Percentiles rank a stretch among this genome's conserved stretches.
These are phyloP conservation scores for Trichechus manatus DNA, from an alignment of 2,113 vertebrate genomes.

Conservation along the genomic window DNA sequence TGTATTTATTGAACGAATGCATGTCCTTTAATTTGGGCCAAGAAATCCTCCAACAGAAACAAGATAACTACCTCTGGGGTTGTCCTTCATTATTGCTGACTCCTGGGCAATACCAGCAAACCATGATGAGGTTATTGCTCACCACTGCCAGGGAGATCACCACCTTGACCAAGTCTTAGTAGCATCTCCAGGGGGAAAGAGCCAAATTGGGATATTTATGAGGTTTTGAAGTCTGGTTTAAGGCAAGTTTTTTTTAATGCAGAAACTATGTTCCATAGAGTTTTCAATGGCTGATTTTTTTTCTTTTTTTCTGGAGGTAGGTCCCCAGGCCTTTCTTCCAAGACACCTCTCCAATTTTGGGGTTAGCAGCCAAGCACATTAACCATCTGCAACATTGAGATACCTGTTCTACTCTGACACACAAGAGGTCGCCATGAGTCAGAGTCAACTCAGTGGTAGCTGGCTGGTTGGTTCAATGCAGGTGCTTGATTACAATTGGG, in stretches of 20 bases:
- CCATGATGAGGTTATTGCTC: neutral
- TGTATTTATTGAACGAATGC: slow-evolving; percentile 16
- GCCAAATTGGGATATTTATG: neutral
- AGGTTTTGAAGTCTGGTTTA: neutral
- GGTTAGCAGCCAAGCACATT: neutral
- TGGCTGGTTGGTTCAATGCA: neutral
- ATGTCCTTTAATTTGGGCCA: neutral
- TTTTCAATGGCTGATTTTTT: neutral
- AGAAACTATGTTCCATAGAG: neutral
- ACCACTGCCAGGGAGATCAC: neutral
- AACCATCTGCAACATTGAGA: neutral
- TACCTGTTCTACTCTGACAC: neutral
- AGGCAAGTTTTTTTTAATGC: neutral
- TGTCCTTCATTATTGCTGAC: neutral
- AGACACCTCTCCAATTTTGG: neutral
- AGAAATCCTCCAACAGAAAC: slow-evolving; percentile 22
- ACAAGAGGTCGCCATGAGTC: neutral
- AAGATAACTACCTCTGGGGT: neutral
- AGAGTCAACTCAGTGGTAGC: neutral
- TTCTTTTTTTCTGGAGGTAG: no score
- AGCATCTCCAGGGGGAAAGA: neutral
- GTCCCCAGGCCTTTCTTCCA: no score
- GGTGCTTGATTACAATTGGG: neutral
- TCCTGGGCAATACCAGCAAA: neutral
- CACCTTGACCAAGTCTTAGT: neutral